Percentiles rank a stretch among this genome's conserved stretches.
Evolutionary conservation across 2,797 vertebrate genomes (phyloP).

Genomic region (Acanthis flammea): DNA sequence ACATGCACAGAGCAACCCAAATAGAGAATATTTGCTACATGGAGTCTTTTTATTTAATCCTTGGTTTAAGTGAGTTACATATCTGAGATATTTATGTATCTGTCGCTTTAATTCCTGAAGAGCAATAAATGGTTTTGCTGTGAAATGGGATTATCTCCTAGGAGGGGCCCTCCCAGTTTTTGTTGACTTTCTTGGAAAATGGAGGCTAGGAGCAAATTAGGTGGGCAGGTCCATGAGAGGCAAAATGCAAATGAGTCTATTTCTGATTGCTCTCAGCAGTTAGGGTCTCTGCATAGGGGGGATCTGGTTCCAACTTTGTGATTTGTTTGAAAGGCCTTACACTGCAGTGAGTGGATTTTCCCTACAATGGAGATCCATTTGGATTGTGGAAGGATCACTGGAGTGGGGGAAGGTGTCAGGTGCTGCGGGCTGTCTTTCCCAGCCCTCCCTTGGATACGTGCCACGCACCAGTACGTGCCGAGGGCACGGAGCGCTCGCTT

Average conservation of each 20-base stretch:
- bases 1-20: fast-evolving
- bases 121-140: neutral
- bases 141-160: neutral
- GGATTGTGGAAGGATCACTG: neutral
- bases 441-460: fast-evolving
- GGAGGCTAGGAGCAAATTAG: neutral
- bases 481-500: fast-evolving
- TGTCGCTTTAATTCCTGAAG: neutral
- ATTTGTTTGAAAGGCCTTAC: neutral
- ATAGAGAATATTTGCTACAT: fast-evolving
- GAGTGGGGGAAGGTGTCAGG: neutral
- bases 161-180: neutral
- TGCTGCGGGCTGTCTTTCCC: neutral
- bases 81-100: neutral
- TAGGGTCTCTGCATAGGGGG: neutral
- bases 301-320: neutral
- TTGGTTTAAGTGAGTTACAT: fast-evolving
- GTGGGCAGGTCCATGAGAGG: neutral
- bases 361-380: neutral
- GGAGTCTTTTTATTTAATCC: fast-evolving
- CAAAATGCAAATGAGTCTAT: neutral
- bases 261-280: neutral
- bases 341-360: neutral
- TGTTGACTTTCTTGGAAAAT: neutral
- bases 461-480: fast-evolving